Evolutionary conservation across 2,888 invertebrate species (phyloP), one percentile per base, ranked within the genome.

Genomic region (Idaea straminata): DNA sequence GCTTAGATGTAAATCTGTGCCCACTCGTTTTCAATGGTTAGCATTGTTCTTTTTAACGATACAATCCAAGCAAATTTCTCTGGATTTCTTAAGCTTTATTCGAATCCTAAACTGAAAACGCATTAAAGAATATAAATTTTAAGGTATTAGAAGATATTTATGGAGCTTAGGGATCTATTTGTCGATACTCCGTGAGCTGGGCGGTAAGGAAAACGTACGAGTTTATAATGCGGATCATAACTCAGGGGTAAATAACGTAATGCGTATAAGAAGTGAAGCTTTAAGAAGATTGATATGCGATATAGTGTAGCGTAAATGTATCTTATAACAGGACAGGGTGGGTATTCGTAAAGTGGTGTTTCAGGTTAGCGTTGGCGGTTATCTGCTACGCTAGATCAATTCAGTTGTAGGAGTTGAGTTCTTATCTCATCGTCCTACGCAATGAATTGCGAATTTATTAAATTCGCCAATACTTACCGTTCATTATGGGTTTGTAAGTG

Each of bases 41-140:
- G 77, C 80, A 86, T 86, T 85, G 86, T 86, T 85, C 83, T 80
- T 80, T 85, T 82, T 81, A 81, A 82, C 79, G 80, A 82, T 81
- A 82, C 81, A 82, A 86, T 83, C 83, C 79, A 74, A 82, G 74
- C 73, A 76, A 81, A 82, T 82, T 84, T 83, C 84, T 81, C 79
- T 66, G 76, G 79, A 81, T 83, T 83, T 83, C 80, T 73, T 80
- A 71, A 76, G 73, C 70, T 71, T 68, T 69, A 66, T 67, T 47
- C 6, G 4, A 47, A 47, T 47, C 38, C 38, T 5, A 38, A 38
- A 47, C 47, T 47, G 47, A 47, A 47, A 47, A 47, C 67, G 61
- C 62, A 59, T 64, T 61, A 15, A 60, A 57, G 66, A 63, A 63
- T 62, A 59, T 64, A 58, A 63, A 68, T 61, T 66, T 64, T 67